phyloP scores from a whole-genome alignment of 2,113 vertebrate species.

The Hemiscyllium ocellatum region DNA sequence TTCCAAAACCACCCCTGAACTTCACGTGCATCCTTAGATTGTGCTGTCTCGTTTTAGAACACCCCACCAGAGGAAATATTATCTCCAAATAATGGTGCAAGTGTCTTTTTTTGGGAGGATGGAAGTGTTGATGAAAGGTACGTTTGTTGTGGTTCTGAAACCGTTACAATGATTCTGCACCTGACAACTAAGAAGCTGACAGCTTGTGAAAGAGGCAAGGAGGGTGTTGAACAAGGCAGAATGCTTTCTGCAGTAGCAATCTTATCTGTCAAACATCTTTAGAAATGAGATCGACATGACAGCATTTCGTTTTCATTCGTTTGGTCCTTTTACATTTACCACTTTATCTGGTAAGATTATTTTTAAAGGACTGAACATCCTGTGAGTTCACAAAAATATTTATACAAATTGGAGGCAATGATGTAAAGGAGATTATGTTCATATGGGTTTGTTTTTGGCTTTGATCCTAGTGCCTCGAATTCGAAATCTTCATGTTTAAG shows the following conservation, averaged over 20 bases:
- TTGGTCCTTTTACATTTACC: not conserved
- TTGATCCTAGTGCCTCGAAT: not conserved
- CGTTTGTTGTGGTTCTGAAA: not conserved
- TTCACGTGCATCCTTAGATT: not conserved
- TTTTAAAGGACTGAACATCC: slow-evolving; percentile 4
- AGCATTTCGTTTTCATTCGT: not conserved
- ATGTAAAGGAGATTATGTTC: not conserved
- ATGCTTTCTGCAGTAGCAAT: not conserved
- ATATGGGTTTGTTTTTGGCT: not conserved
- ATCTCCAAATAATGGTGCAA: not conserved
- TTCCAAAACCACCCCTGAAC: not conserved
- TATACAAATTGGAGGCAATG: not conserved
- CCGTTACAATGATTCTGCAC: slow-evolving; percentile 1
- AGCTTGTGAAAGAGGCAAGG: not conserved
- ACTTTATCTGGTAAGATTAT: not conserved
- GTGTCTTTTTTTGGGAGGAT: not conserved
- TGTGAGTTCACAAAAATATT: slow-evolving; percentile 25
- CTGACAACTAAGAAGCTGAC: not conserved
- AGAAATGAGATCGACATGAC: not conserved
- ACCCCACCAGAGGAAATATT: not conserved
- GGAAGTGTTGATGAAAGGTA: not conserved
- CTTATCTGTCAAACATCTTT: slow-evolving; percentile 10
- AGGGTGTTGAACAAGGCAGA: not conserved
- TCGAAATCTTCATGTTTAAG: not conserved
- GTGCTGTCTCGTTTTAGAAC: not conserved